Base-by-base conservation (phyloP, 2,113 vertebrate species). In the Anoura caudifer region DNA sequence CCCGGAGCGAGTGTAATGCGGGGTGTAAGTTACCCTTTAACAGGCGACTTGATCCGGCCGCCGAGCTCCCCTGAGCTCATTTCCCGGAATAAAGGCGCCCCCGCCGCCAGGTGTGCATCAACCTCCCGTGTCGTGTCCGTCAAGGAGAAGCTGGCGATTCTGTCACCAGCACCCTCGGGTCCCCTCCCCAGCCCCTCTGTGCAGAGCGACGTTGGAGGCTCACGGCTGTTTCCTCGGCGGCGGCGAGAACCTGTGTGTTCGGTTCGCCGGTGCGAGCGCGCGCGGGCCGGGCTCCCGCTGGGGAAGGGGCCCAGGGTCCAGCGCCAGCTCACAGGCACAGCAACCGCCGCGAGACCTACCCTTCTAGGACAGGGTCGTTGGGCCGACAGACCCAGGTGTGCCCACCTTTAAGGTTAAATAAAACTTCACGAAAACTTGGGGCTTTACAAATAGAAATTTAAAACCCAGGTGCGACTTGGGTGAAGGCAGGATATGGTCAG, bases 11-110 rank as follows among this genome's bases (percentile, higher is more conserved):
- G 28, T 95, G 91, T 94, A 89, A 95, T 75, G 11, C 7, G 77
- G 72, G 84, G 92, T 90, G 73, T 97, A 52, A 85, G 90, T 97
- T 87, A 96, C 79, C 85, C 33, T 94, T 91, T 95, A 82, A 96
- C 94, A 63, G 91, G 85, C 5, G 70, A 83, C 69, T n/a, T 41
- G 95, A 95, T 94, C 84, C 17, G 82, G 94, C 52, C 41, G 11
- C 45, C n/a, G 31, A 59, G 70, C 81, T 72, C n/a, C 12, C 86
- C 43, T 70, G 87, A 80, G 41, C 93, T 90, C 31, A 77, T 85
- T 90, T 95, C 91, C 93, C 76, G 88, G 65, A 33, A 45, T 33
- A 41, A 43, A 92, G 67, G 50, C 0, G 6, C 59, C 28, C 19
- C 28, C 33, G 7, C 38, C 12, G 1, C 28, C 14, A 3, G 45